Conservation (phyloP, 1,140 invertebrate genomes). For the Megalonaias nervosa region DNA sequence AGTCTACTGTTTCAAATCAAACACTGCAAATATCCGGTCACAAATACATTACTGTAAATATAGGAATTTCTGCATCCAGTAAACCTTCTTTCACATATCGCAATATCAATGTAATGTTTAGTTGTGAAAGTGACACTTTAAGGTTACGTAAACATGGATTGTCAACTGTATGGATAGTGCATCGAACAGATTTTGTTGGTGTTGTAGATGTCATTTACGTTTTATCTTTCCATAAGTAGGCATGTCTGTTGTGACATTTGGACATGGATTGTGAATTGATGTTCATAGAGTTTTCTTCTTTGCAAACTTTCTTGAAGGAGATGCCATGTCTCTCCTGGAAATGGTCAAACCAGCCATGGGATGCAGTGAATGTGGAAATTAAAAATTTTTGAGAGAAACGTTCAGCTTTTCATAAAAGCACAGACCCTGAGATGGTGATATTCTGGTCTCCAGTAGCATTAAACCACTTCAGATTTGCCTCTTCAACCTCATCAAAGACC, state of each 20-base stretch:
- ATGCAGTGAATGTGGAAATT: neutral
- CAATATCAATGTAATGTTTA: too few relatives aligned
- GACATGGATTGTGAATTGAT: neutral
- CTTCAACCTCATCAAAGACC: too few relatives aligned
- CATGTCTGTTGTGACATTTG: neutral
- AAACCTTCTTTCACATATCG: too few relatives aligned
- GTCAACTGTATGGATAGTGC: too few relatives aligned
- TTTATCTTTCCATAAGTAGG: neutral
- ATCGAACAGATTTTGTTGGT: slow-evolving; percentile 33
- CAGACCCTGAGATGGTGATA: neutral
- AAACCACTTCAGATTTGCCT: too few relatives aligned
- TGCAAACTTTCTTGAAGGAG: neutral
- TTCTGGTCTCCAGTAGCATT: too few relatives aligned
- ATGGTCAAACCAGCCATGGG: neutral
- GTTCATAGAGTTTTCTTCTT: neutral
- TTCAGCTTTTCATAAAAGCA: neutral
- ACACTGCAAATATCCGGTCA: too few relatives aligned
- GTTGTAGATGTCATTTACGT: slow-evolving; percentile 35
- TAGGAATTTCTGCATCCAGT: too few relatives aligned
- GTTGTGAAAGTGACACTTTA: too few relatives aligned
- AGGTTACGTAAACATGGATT: too few relatives aligned
- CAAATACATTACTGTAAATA: too few relatives aligned
- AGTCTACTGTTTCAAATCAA: too few relatives aligned
- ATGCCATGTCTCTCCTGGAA: slow-evolving; percentile 8
- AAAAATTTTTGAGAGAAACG: neutral